A percentile compares a stretch with the other conserved stretches of the same genome.
Evolutionary conservation across 1,140 invertebrate species (phyloP).

Genomic region (Trichonephila clavata): DNA sequence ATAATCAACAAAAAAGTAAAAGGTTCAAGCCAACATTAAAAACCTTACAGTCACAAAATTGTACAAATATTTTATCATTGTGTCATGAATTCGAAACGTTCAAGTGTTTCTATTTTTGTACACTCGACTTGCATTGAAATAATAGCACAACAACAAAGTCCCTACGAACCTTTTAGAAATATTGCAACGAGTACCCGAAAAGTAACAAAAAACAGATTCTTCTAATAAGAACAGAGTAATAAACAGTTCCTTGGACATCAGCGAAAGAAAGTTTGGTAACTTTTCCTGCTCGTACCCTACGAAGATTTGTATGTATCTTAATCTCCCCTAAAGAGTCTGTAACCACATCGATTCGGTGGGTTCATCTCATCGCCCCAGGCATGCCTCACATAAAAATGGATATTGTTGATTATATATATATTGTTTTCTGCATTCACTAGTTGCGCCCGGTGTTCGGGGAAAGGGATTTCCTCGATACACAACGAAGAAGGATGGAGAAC

Average conservation of each 20-base stretch:
- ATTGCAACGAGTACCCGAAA: too few species aligned
- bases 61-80: too few species aligned
- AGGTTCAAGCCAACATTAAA: too few species aligned
- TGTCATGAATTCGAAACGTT: too few species aligned
- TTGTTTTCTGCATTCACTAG: constrained; percentile 36
- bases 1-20: too few species aligned
- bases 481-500: background rate
- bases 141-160: too few species aligned
- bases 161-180: too few species aligned
- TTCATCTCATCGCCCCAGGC: background rate
- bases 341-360: constrained; percentile 15
- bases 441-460: background rate
- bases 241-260: background rate
- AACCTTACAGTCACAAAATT: too few species aligned
- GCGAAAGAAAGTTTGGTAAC: background rate
- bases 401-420: constrained; percentile 38
- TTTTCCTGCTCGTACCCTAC: background rate
- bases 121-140: too few species aligned
- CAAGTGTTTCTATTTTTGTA: too few species aligned
- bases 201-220: too few species aligned
- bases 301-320: constrained; percentile 28
- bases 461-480: background rate
- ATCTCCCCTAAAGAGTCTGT: constrained; percentile 26
- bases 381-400: constrained; percentile 38
- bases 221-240: background rate